A percentile compares a stretch with the other conserved stretches of the same genome.
Conservation (phyloP, 2,113 vertebrate genomes). For the Larimichthys crocea region DNA sequence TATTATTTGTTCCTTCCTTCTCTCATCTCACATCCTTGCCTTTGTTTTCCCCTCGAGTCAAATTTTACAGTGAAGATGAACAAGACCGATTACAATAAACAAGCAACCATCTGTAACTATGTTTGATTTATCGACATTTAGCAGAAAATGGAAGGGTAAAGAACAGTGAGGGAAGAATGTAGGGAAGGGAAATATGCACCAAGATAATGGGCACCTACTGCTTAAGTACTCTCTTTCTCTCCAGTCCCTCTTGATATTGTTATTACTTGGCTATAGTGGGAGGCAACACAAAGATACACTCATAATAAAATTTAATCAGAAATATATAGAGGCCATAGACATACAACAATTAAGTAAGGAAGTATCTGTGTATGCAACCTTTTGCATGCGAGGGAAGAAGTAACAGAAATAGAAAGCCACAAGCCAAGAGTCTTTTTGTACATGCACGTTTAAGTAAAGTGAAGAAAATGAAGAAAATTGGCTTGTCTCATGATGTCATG, state of each 20-base stretch:
- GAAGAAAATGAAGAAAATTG: not conserved
- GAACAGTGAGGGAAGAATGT: not conserved
- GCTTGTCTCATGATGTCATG: not conserved
- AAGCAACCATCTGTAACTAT: not conserved
- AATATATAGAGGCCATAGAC: not conserved
- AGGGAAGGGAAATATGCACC: not conserved
- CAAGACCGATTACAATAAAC: not conserved
- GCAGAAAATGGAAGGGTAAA: not conserved
- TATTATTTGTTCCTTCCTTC: not conserved
- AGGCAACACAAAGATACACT: not conserved
- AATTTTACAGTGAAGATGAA: not conserved
- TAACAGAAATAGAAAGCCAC: not conserved
- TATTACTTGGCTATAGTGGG: constrained; percentile 1
- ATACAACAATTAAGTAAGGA: not conserved
- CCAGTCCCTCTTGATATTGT: not conserved
- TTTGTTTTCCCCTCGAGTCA: not conserved
- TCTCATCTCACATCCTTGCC: not conserved
- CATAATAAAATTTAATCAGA: not conserved
- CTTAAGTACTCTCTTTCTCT: not conserved
- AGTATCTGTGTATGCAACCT: not conserved
- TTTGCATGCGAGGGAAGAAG: constrained; percentile 2
- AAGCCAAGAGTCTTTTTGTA: not conserved
- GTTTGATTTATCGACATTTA: not conserved
- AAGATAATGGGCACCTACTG: constrained; percentile 20
- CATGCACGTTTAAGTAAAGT: not conserved